Base-by-base conservation (phyloP, 2,113 vertebrate genomes). In the Nothocercus nigrocapillus region DNA sequence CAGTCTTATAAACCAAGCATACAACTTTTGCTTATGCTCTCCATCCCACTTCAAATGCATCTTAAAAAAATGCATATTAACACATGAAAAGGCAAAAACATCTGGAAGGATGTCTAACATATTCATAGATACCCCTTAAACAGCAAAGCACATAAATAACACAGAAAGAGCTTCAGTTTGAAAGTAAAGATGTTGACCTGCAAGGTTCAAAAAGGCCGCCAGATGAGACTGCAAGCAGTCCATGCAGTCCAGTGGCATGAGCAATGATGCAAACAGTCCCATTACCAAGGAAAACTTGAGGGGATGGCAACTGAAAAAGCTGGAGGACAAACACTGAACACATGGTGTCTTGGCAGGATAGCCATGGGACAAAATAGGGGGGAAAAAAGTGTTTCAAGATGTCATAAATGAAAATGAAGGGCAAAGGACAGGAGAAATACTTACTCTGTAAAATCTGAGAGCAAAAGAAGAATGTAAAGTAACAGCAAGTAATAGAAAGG, bases 221-320 rank as follows among this genome's bases (percentile, higher is more conserved):
- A 64, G 58, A 38, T 42, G 28, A 32, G 62, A 70, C 59, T 51
- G n/a, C 21, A 72, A 36, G 68, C 19, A 82, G 54, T 59, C 36
- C n/a, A 20, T 4, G 22, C 27, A 49, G 17, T 64, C 47, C 28
- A 1, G 0, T 53, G 40, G 73, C 21, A 79, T 1, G 36, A 85
- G 56, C 66, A 38, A 5, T 1, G 9, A 51, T 0, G 0, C 36
- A 59, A 47, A 62, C 16, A 19, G 45, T 13, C 49, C 32, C 38
- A 58, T 21, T 34, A n/a, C 4, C 30, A 85, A 32, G 38, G 22
- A 87, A 82, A 73, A 77, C 27, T 5, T 25, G 36, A 88, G 53
- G 6, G 17, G 2, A 0, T 49, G 72, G 79, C 38, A 61, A 85
- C 9, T 15, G 53, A 63, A 94, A 82, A 15, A 89, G 62, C 51